These are phyloP conservation scores for Atrichornis clamosus DNA, from an alignment of 2,113 vertebrate species.

Conservation along the genomic window DNA sequence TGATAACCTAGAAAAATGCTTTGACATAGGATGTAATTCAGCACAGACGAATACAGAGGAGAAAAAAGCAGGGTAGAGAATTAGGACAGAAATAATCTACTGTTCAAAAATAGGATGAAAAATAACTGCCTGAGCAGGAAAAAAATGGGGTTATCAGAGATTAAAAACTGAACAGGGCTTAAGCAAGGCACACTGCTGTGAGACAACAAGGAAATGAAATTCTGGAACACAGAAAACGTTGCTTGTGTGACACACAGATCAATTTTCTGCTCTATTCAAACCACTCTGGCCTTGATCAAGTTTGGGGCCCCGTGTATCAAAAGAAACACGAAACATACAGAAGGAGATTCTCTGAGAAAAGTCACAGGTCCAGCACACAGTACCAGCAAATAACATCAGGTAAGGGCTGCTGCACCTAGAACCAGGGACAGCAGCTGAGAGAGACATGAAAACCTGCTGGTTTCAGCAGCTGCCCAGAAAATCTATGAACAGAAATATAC, in stretches of 20 bases:
- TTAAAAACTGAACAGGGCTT: neutral
- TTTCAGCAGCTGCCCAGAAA: neutral
- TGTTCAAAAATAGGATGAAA: constrained; percentile 19
- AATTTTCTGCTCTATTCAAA: neutral
- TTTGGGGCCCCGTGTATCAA: neutral
- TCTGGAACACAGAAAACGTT: neutral
- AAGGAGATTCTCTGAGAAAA: neutral
- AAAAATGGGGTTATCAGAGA: neutral
- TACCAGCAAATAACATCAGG: neutral
- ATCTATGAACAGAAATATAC: neutral
- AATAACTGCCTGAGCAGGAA: neutral
- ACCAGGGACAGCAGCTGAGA: neutral
- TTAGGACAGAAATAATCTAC: neutral
- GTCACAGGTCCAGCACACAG: neutral
- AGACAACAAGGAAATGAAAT: neutral
- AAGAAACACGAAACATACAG: neutral
- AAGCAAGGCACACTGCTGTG: neutral
- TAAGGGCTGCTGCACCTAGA: neutral
- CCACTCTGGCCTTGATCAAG: neutral
- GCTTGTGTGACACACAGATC: neutral
- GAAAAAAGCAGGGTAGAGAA: neutral
- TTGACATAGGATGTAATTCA: constrained; percentile 1
- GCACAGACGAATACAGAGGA: neutral
- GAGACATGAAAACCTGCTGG: neutral
- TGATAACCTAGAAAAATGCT: constrained; percentile 34